phyloP scores from a whole-genome alignment of 2,113 vertebrate genomes.

The Myrmecobius fasciatus region DNA sequence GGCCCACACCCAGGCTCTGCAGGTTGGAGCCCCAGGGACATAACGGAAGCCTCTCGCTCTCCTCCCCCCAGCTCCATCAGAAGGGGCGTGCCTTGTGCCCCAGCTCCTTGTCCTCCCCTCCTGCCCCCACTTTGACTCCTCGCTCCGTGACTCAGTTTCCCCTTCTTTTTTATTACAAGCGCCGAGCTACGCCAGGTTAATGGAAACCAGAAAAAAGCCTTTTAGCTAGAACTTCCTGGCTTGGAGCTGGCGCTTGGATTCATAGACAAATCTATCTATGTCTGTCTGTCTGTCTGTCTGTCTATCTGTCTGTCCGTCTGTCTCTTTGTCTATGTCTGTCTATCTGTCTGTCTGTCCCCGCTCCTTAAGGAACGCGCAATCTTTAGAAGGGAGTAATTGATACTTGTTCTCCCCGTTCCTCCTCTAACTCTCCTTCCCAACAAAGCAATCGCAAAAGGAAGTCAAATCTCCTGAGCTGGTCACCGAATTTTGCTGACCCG shows the following conservation, averaged over 20 bases:
- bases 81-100: too few relatives aligned
- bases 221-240: neutral
- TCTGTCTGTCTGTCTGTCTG: too few relatives aligned
- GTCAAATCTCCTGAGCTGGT: too few relatives aligned
- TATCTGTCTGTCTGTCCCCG: too few relatives aligned
- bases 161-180: neutral
- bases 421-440: too few relatives aligned
- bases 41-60: neutral
- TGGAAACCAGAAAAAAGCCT: too few relatives aligned
- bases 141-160: neutral
- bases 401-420: neutral
- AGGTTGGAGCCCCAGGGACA: neutral
- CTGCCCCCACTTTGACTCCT: neutral
- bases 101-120: neutral
- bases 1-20: too few relatives aligned
- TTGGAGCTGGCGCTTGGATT: neutral
- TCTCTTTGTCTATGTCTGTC: too few relatives aligned
- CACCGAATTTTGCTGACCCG: too few relatives aligned
- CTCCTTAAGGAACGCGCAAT: too few relatives aligned
- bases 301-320: too few relatives aligned
- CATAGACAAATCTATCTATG: neutral
- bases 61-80: neutral
- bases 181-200: neutral
- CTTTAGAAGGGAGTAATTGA: neutral
- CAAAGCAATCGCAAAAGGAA: too few relatives aligned